A percentile compares a stretch with the other conserved stretches of the same genome.
phyloP scores from a whole-genome alignment of 1,140 invertebrate species.

The Bombus haemorrhoidalis region DNA sequence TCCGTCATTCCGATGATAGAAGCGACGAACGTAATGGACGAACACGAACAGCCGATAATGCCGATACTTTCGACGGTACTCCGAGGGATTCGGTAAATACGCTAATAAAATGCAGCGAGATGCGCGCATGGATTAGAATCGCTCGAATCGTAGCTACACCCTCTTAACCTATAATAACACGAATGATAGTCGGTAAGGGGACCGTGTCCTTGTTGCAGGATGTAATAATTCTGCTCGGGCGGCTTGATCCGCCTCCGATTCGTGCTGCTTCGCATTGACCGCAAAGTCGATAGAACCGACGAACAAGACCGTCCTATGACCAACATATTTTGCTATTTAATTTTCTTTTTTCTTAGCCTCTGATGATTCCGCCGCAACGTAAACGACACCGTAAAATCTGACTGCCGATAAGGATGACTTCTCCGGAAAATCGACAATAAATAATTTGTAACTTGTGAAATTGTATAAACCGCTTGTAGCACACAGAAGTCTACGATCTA shows the following conservation, averaged over 20 bases:
- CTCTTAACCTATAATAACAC: conserved; percentile 71
- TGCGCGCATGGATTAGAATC: conserved; percentile 70
- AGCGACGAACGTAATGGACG: conserved; percentile 65
- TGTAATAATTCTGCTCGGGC: conserved; percentile 50
- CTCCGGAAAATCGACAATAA: not conserved
- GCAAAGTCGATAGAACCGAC: conserved; percentile 38
- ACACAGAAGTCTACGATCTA: not conserved
- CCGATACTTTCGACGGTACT: conserved; percentile 39
- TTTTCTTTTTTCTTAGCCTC: too few relatives aligned
- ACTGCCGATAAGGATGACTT: not conserved
- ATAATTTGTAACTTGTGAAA: not conserved
- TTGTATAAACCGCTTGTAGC: not conserved
- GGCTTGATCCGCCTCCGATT: conserved; percentile 40
- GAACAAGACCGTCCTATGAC: conserved; percentile 31
- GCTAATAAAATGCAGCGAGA: conserved; percentile 80
- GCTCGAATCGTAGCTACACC: conserved; percentile 58
- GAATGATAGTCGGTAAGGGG: conserved; percentile 67
- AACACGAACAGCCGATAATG: conserved; percentile 58
- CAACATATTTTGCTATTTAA: not conserved
- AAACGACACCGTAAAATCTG: not conserved
- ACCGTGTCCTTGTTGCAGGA: conserved; percentile 31
- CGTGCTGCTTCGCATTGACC: conserved; percentile 20
- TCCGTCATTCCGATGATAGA: conserved; percentile 32
- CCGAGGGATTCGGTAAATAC: conserved; percentile 75
- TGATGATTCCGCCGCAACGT: too few relatives aligned